Evolutionary conservation across 2,888 invertebrate genomes (phyloP).

Genomic region (Ganaspis brasiliensis): DNA sequence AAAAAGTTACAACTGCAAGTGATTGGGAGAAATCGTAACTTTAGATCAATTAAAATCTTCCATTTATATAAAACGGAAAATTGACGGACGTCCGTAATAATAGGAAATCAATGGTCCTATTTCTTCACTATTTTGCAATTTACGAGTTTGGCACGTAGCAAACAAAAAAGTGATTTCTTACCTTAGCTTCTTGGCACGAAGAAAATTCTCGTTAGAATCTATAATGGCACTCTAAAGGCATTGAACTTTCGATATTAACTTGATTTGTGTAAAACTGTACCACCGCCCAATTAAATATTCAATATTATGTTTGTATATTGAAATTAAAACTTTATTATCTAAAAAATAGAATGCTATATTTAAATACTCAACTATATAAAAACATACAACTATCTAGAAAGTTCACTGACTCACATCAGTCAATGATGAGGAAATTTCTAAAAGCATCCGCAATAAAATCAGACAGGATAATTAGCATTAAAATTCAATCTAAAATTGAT

Average conservation of each 20-base stretch:
- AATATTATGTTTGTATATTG: too few species aligned
- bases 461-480: conserved; percentile 2
- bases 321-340: too few species aligned
- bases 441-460: background rate
- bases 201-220: conserved; percentile 32
- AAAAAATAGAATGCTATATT: too few species aligned
- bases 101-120: conserved; percentile 1
- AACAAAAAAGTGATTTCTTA: background rate
- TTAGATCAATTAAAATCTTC: too few species aligned
- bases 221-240: conserved; percentile 15
- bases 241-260: background rate
- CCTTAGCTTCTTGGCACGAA: conserved; percentile 16
- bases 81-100: background rate
- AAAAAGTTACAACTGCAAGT: too few species aligned
- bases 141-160: conserved; percentile 14
- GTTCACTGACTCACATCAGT: background rate
- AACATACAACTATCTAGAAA: background rate
- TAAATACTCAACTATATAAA: too few species aligned
- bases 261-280: background rate
- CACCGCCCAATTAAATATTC: background rate
- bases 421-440: background rate
- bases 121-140: conserved; percentile 3
- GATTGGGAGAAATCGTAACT: too few species aligned
- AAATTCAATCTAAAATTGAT: conserved; percentile 1
- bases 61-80: too few species aligned